Percentiles rank a stretch among this genome's conserved stretches.
Evolutionary conservation across 37 sponge, comb jelly and placozoan genomes (phyloP).

Genomic region (Cliona cf. orientalis): DNA sequence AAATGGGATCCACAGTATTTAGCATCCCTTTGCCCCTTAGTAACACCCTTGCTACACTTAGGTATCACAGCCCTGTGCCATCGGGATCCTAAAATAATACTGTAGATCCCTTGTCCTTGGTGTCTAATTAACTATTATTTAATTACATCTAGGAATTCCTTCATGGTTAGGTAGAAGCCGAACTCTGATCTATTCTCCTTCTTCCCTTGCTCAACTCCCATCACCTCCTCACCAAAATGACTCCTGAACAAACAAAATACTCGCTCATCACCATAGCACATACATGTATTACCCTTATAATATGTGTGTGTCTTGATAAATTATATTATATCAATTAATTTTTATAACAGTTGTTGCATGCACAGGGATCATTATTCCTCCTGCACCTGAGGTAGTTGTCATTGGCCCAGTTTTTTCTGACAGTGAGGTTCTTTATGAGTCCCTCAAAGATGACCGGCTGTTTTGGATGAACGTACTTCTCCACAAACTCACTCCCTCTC

Average conservation of each 20-base stretch:
- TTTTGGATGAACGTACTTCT: slow-evolving; percentile 38
- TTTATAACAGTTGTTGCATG: neutral
- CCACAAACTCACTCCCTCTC: slow-evolving; percentile 40
- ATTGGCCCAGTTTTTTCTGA: slow-evolving; percentile 49
- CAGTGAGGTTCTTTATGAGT: slow-evolving; percentile 7
- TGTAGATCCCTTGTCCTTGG: no score
- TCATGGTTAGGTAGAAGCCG: slow-evolving; percentile 13
- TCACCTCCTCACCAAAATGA: slow-evolving; percentile 48
- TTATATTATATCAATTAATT: no score
- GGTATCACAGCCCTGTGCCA: no score
- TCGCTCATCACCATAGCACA: neutral
- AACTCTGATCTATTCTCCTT: slow-evolving; percentile 71
- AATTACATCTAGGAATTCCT: slow-evolving; percentile 62
- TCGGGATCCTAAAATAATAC: no score
- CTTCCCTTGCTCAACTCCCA: slow-evolving; percentile 67
- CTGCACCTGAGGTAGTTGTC: slow-evolving; percentile 78
- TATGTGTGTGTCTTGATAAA: no score
- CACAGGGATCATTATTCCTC: neutral
- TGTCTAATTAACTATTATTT: neutral
- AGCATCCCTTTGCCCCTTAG: no score
- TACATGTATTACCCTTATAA: neutral
- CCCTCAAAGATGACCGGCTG: slow-evolving; percentile 62
- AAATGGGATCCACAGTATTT: no score
- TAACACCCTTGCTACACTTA: no score
- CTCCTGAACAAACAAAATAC: slow-evolving; percentile 21